Evolutionary conservation across 2,888 invertebrate genomes (phyloP), one percentile per base, ranked within the genome.

Genomic region (Hermaeophaga mercurialis): DNA sequence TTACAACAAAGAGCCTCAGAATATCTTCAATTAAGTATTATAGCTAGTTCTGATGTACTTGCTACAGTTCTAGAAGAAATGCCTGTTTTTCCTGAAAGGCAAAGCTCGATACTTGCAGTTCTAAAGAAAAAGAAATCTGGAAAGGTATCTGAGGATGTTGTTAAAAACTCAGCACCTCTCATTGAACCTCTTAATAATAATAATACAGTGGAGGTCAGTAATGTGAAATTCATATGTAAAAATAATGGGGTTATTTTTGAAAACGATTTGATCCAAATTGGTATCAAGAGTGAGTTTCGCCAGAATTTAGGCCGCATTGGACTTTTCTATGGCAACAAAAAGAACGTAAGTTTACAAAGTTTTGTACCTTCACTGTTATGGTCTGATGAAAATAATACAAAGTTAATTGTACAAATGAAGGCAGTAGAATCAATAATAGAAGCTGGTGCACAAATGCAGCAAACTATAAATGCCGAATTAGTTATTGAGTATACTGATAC

Each of bases 81-180:
- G 99, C 99, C 99, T 61, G 97, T 98, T 47, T 99, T 98, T 81
- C 96, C 99, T 3, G 99, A 99, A 80, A 85, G 98, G 66, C 97
- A 97, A 80, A 97, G 96, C 58, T 96, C 96, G 9, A 96, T 99
- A 70, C 81, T 99, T 66, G 95, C 96, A 47, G 97, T 98, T 64
- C 81, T 99, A 71, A 98, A 99, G 80, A 98, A 98, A 82, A 97
- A 97, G 80, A 96, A 97, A 74, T 97, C 97, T 1, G 95, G 94
- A 0, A 86, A 95, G 59, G 91, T 96, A 63, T 94, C 94, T 49
- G 95, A 95, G 77, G 90, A 90, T 71, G 88, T 88, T 74, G 86
- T 90, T 52, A 85, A 91, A 66, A 91, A 91, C 3, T 22, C 22
- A 22, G 81, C 81, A 7, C 79, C 82, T 12, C 78, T 80, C 61